Conservation (phyloP, 1,140 invertebrate genomes). For the Trissolcus basalis region DNA sequence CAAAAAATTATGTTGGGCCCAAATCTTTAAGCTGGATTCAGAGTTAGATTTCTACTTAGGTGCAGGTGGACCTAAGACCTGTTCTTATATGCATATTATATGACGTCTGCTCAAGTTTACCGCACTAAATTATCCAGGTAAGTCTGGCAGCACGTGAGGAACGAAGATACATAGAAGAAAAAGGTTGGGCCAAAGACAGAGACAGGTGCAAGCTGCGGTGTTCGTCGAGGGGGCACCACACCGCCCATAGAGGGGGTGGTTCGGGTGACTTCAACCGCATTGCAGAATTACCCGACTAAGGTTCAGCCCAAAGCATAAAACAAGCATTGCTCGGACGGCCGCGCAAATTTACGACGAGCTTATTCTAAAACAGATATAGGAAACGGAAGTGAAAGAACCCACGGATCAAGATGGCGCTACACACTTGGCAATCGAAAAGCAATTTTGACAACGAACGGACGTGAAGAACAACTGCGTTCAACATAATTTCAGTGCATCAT, state of each 20-base stretch:
- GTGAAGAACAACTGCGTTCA: no score
- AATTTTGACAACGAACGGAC: conserved; percentile 1
- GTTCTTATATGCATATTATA: conserved; percentile 63
- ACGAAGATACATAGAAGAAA: conserved; percentile 41
- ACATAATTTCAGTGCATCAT: no score
- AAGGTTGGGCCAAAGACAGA: conserved; percentile 48
- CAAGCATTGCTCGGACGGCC: conserved; percentile 62
- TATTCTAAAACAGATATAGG: conserved; percentile 67
- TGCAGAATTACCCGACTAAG: conserved; percentile 73
- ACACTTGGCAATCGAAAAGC: neutral
- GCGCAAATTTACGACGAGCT: conserved; percentile 71
- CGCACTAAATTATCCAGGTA: conserved; percentile 63
- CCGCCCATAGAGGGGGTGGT: conserved; percentile 23
- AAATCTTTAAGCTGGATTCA: no score
- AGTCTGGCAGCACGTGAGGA: conserved; percentile 17
- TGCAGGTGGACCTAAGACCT: conserved; percentile 39
- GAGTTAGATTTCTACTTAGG: neutral
- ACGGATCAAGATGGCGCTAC: conserved; percentile 14
- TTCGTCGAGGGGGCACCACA: conserved; percentile 16
- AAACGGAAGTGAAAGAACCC: conserved; percentile 45
- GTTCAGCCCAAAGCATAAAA: conserved; percentile 71
- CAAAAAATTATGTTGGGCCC: no score
- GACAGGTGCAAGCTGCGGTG: conserved; percentile 36
- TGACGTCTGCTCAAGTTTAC: conserved; percentile 63
- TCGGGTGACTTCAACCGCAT: conserved; percentile 69